phyloP scores from a whole-genome alignment of 2,113 vertebrate species.

The Callopanchax toddi region DNA sequence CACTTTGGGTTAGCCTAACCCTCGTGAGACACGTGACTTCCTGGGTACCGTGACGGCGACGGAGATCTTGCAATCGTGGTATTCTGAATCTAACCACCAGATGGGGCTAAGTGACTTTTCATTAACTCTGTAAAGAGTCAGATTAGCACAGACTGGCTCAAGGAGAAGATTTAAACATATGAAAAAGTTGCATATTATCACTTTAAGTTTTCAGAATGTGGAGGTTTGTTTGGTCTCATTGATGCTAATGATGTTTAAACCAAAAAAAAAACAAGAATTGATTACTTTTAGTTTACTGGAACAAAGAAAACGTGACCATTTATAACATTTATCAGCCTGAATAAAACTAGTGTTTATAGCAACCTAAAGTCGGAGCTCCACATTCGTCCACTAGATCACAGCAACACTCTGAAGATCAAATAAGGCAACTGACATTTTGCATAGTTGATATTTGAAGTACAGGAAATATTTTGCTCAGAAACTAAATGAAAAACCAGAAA shows the following conservation, averaged over 20 bases:
- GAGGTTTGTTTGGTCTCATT: conserved; percentile 56
- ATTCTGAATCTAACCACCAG: too few relatives aligned
- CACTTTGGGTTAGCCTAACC: too few relatives aligned
- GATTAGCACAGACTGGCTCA: too few relatives aligned
- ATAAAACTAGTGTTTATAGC: conserved; percentile 11
- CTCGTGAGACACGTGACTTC: too few relatives aligned
- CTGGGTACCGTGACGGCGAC: too few relatives aligned
- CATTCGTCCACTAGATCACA: conserved; percentile 50
- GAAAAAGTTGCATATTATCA: too few relatives aligned
- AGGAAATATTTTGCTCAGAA: conserved; percentile 15
- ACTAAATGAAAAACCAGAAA: conserved; percentile 43
- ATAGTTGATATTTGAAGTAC: conserved; percentile 67
- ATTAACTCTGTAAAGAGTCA: too few relatives aligned
- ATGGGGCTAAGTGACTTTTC: too few relatives aligned
- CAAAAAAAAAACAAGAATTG: conserved; percentile 3
- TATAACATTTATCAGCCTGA: background rate
- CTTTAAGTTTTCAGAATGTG: conserved; percentile 39
- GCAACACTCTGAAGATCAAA: conserved; percentile 47
- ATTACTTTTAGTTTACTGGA: conserved; percentile 4
- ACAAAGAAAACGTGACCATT: background rate
- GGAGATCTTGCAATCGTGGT: too few relatives aligned
- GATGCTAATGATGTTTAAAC: conserved; percentile 12
- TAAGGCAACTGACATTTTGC: conserved; percentile 69
- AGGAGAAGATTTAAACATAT: too few relatives aligned
- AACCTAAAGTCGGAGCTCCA: conserved; percentile 25